Conservation (phyloP, 2,888 invertebrate genomes). For the Oscheius sp. region DNA sequence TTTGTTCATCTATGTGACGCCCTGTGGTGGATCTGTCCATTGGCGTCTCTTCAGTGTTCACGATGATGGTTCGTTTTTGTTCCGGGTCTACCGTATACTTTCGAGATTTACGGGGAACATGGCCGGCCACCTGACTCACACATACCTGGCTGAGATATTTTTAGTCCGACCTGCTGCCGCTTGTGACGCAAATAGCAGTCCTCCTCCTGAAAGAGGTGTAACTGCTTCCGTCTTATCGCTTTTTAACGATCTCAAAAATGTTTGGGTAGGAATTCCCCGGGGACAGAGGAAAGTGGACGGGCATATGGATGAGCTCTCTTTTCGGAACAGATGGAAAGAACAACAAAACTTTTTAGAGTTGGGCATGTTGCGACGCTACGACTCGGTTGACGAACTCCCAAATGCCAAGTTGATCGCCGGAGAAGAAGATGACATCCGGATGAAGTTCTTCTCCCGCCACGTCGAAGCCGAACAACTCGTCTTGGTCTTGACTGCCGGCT, state of each 20-base stretch:
- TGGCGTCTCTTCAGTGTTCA: constrained; percentile 57
- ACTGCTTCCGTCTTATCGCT: constrained; percentile 18
- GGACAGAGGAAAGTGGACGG: constrained; percentile 1
- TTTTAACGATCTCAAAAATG: constrained; percentile 22
- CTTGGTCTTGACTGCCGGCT: constrained; percentile 31
- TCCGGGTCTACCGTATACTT: neutral
- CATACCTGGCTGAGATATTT: constrained; percentile 18
- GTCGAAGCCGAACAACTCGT: constrained; percentile 37
- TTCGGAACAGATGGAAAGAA: neutral
- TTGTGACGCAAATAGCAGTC: constrained; percentile 4
- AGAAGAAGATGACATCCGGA: constrained; percentile 60
- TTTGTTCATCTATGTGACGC: constrained; percentile 60
- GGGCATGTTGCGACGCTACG: neutral
- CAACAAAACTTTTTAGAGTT: constrained; percentile 15
- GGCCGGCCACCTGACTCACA: constrained; percentile 2
- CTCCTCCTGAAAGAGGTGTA: neutral
- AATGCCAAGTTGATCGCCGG: constrained; percentile 53
- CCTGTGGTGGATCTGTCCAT: constrained; percentile 62
- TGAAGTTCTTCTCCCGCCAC: constrained; percentile 58
- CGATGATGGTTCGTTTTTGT: constrained; percentile 37
- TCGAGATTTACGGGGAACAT: neutral
- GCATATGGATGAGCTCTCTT: constrained; percentile 23
- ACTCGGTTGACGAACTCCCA: constrained; percentile 16
- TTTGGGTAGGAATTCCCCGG: constrained; percentile 18
- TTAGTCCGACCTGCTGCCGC: neutral